Percentiles rank a stretch among this genome's conserved stretches.
Conservation (phyloP, 2,888 invertebrate species). For the Danaus chrysippus region DNA sequence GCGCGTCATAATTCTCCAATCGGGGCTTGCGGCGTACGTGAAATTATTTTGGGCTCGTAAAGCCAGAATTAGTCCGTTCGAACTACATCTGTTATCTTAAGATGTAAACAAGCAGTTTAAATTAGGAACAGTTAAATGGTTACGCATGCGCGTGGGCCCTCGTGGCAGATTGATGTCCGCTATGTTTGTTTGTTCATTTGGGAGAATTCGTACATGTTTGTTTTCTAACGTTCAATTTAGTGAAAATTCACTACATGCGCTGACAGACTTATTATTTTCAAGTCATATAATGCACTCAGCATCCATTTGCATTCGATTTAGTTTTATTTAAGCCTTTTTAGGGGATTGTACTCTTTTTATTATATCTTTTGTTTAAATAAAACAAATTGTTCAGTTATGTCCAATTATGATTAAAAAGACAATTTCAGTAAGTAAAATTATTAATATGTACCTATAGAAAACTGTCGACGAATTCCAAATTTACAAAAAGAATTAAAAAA, state of each 20-base stretch:
- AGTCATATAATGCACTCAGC: slow-evolving; percentile 35
- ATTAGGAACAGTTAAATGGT: slow-evolving; percentile 60
- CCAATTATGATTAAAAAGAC: too few species aligned
- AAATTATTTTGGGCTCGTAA: slow-evolving; percentile 59
- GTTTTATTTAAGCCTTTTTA: slow-evolving; percentile 36
- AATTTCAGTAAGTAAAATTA: too few species aligned
- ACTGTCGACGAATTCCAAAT: too few species aligned
- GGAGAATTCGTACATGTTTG: slow-evolving; percentile 59
- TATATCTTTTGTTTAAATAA: neutral
- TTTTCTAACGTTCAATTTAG: slow-evolving; percentile 63
- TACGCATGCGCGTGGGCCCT: slow-evolving; percentile 62
- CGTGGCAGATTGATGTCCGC: slow-evolving; percentile 57
- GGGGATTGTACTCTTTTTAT: slow-evolving; percentile 21
- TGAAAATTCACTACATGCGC: slow-evolving; percentile 66
- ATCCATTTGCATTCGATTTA: slow-evolving; percentile 40
- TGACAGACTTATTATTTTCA: slow-evolving; percentile 59
- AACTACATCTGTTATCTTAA: slow-evolving; percentile 57
- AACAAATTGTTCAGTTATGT: too few species aligned
- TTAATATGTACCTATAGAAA: too few species aligned
- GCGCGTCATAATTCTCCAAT: slow-evolving; percentile 37
- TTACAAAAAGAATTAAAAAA: too few species aligned
- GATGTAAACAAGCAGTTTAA: slow-evolving; percentile 68
- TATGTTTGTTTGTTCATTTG: slow-evolving; percentile 53
- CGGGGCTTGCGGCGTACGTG: slow-evolving; percentile 50
- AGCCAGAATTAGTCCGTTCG: slow-evolving; percentile 60